phyloP scores from a whole-genome alignment of 2,888 invertebrate species.

The Enchytraeus crypticus region DNA sequence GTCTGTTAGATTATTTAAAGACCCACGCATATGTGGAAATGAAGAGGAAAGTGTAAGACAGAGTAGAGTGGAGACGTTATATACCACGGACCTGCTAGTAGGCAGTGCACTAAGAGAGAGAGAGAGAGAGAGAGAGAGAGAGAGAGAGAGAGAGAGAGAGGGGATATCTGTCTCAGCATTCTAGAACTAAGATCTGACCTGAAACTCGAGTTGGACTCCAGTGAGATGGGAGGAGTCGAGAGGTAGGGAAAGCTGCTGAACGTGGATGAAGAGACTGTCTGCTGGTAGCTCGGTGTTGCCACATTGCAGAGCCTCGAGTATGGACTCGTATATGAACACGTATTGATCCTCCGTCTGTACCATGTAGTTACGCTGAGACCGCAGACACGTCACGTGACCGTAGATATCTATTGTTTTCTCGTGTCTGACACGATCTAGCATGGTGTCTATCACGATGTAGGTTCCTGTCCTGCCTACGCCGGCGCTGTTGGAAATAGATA shows the following conservation, averaged over 20 bases:
- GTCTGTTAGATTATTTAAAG: too few species aligned
- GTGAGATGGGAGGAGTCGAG: conserved; percentile 43
- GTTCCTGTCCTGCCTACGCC: conserved; percentile 57
- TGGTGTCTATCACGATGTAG: conserved; percentile 83
- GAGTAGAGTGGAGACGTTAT: too few species aligned
- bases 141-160: too few species aligned
- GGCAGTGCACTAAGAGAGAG: too few species aligned
- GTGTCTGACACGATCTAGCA: conserved; percentile 91
- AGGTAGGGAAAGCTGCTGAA: conserved; percentile 84
- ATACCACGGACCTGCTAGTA: too few species aligned
- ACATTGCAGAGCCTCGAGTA: conserved; percentile 90
- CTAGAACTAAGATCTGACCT: conserved; percentile 13
- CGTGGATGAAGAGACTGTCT: conserved; percentile 82
- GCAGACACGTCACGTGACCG: conserved; percentile 92
- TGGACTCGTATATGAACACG: conserved; percentile 94
- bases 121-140: too few species aligned
- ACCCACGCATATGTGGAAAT: too few species aligned
- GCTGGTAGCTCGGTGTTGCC: conserved; percentile 94
- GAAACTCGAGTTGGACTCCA: conserved; percentile 44
- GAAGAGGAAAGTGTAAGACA: too few species aligned
- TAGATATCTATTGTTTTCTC: conserved; percentile 98
- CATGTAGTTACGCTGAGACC: conserved; percentile 98
- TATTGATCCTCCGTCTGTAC: conserved; percentile 93
- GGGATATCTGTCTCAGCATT: background rate
- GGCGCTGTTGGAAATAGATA: too few species aligned